Evolutionary conservation across 2,888 invertebrate species (phyloP), one percentile per base, ranked within the genome.

Genomic region (Mythimna impura): DNA sequence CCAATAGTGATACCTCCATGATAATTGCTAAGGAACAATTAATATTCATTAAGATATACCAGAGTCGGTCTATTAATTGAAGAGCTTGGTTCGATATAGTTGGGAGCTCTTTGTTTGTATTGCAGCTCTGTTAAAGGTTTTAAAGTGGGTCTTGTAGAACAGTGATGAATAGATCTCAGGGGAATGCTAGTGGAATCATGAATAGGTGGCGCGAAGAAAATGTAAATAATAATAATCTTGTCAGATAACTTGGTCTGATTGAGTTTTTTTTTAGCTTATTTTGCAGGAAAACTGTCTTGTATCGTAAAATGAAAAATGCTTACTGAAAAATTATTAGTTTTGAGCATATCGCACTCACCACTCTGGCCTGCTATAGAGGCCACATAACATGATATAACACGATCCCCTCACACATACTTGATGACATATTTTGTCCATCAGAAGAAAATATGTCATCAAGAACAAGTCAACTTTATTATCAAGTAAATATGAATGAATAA

Each of bases 11-110:
- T 9, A 14, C 70, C 54, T 62, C 64, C 64, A 71, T 66, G 73
- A 75, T 82, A 76, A 78, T 80, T 85, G 71, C 63, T 72, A 65
- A 68, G 65, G 61, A 71, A 87, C 76, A 78, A 86, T 87, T 87
- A 76, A 86, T 87, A 85, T 85, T 87, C 81, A 86, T 87, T 79
- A 77, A 63, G 78, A 83, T 58, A 76, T 69, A 68, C 69, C 76
- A 50, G 68, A 63, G 61, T 54, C 63, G 58, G 61, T 73, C 66
- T 66, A 83, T 85, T 85, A 73, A 73, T 83, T 74, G 64, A 50
- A 74, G 66, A 73, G 71, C 43, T 22, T 43, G 55, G 64, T 80
- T 69, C 81, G 62, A 81, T 71, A 55, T 76, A 71, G 63, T 81
- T 57, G 52, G 25, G 25, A 40, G 52, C 60, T 57, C 83, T 83